Percentiles rank a stretch among this genome's conserved stretches.
These are phyloP conservation scores for Lophochroa leadbeateri DNA, from an alignment of 2,113 vertebrate species.

Conservation along the genomic window DNA sequence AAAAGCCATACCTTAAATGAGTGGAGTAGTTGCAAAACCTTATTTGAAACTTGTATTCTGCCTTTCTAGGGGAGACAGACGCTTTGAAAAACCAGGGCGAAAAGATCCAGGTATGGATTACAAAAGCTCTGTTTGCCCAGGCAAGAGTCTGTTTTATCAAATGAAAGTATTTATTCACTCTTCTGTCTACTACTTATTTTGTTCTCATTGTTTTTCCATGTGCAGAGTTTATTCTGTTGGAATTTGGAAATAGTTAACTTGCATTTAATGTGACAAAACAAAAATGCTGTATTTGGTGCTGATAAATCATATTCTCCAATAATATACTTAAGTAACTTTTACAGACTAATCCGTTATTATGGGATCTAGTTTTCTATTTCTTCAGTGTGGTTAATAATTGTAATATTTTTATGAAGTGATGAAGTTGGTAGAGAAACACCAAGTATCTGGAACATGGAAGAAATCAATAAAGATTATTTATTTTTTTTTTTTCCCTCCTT, in stretches of 20 bases:
- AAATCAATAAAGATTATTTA: neutral
- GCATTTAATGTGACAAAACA: neutral
- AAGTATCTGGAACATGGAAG: neutral
- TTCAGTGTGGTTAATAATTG: neutral
- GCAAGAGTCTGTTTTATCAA: neutral
- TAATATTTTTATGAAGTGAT: neutral
- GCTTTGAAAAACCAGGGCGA: constrained; percentile 98
- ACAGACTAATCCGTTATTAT: neutral
- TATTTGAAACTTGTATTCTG: constrained; percentile 68
- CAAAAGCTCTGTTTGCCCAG: neutral
- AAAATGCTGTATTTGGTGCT: neutral
- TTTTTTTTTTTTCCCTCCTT: neutral
- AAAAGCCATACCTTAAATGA: neutral
- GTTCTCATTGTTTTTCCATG: neutral
- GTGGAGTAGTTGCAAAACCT: constrained; percentile 1
- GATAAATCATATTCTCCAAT: neutral
- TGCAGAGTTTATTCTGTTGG: neutral
- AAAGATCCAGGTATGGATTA: constrained; percentile 96
- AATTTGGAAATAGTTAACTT: neutral
- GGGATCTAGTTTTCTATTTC: neutral
- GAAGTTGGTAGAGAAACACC: neutral
- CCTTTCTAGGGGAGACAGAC: constrained; percentile 89
- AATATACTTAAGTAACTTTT: neutral
- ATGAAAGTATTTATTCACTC: neutral
- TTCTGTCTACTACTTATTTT: neutral